These are phyloP conservation scores for Fragum whitleyi DNA, from an alignment of 2,888 invertebrate species.

Conservation along the genomic window DNA sequence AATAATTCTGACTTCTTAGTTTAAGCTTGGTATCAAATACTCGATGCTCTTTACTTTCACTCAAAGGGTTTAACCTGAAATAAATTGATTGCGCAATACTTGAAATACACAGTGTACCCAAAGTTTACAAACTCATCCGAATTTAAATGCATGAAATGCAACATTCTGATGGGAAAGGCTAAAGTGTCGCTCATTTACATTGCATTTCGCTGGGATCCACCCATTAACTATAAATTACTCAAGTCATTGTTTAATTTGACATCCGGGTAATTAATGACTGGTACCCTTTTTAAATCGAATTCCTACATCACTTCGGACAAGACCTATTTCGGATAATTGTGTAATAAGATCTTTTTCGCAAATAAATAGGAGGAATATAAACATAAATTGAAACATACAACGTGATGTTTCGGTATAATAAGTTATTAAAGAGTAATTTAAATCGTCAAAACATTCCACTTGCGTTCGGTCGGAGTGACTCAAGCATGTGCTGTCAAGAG, in stretches of 20 bases:
- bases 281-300: slow-evolving; percentile 24
- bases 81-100: slow-evolving; percentile 23
- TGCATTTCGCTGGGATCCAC: slow-evolving; percentile 7
- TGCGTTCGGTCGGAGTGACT: neutral
- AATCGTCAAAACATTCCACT: neutral
- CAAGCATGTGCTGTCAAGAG: slow-evolving; percentile 26
- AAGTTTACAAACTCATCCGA: slow-evolving; percentile 10
- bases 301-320: slow-evolving; percentile 15
- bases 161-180: slow-evolving; percentile 21
- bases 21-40: no score
- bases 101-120: neutral
- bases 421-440: slow-evolving; percentile 1
- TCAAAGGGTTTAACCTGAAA: no score
- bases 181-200: slow-evolving; percentile 25
- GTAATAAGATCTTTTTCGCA: neutral
- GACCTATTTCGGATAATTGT: slow-evolving; percentile 19
- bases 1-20: no score
- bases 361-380: slow-evolving; percentile 6
- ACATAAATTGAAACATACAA: slow-evolving; percentile 4
- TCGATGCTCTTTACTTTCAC: no score
- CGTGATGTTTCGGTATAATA: neutral
- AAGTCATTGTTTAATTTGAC: slow-evolving; percentile 24
- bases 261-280: slow-evolving; percentile 26
- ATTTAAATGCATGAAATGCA: slow-evolving; percentile 20
- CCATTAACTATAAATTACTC: slow-evolving; percentile 29